phyloP scores from a whole-genome alignment of 2,888 invertebrate genomes.

The Phymatocera aterrima region DNA sequence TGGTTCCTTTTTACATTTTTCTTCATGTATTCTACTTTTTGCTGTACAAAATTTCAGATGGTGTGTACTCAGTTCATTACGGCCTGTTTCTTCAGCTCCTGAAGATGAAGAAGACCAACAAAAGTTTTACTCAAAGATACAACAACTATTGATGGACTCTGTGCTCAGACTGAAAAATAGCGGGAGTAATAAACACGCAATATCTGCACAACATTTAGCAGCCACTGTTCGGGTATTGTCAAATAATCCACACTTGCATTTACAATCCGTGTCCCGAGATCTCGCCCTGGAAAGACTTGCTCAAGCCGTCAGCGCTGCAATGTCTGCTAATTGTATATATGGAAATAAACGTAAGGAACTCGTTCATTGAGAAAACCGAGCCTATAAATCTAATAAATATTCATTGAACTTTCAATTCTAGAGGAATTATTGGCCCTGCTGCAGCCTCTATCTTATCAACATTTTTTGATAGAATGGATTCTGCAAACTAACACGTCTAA shows the following conservation, averaged over 20 bases:
- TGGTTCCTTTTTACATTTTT: too few species aligned
- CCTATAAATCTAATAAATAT: constrained; percentile 62
- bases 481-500: constrained; percentile 70
- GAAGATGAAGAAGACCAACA: constrained; percentile 58
- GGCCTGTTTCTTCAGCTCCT: constrained; percentile 51
- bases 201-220: constrained; percentile 72
- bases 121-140: constrained; percentile 69
- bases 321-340: constrained; percentile 87
- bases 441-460: constrained; percentile 69
- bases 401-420: constrained; percentile 63
- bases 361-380: constrained; percentile 37
- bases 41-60: constrained; percentile 58
- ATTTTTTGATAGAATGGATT: constrained; percentile 72
- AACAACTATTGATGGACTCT: constrained; percentile 71
- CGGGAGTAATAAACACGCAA: constrained; percentile 69
- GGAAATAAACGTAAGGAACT: constrained; percentile 82
- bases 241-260: constrained; percentile 59
- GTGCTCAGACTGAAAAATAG: constrained; percentile 67
- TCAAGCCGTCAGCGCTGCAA: constrained; percentile 88
- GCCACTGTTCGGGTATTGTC: constrained; percentile 65
- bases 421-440: constrained; percentile 69
- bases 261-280: constrained; percentile 58
- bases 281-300: constrained; percentile 84
- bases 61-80: constrained; percentile 70
- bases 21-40: not conserved